These are phyloP conservation scores for Sclerurus mexicanus DNA, from an alignment of 2,113 vertebrate genomes.

Conservation along the genomic window DNA sequence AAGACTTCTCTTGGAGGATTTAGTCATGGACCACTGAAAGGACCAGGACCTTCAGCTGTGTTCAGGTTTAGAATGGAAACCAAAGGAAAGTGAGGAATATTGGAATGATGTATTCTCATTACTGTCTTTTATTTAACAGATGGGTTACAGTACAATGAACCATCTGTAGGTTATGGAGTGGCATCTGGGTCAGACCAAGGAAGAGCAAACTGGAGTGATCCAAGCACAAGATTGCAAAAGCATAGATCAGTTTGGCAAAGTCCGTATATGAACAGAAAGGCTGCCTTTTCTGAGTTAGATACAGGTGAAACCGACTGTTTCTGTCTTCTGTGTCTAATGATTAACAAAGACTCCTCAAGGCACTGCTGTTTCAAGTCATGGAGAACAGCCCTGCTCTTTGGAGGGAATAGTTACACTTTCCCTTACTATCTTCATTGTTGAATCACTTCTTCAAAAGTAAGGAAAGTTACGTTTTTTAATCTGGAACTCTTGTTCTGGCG, in stretches of 20 bases:
- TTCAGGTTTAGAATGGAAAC: constrained; percentile 32
- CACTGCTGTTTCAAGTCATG: neutral
- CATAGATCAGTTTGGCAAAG: neutral
- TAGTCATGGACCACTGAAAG: neutral
- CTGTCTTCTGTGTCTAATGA: neutral
- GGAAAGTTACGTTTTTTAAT: neutral
- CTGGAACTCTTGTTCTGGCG: neutral
- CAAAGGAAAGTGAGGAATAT: constrained; percentile 35
- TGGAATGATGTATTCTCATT: constrained; percentile 56
- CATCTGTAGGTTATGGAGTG: constrained; percentile 58
- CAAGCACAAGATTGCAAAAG: neutral
- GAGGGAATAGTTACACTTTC: neutral
- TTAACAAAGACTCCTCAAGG: neutral
- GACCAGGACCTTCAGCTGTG: constrained; percentile 30
- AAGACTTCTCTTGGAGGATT: neutral
- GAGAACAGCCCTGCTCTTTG: neutral
- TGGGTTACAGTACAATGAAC: constrained; percentile 52
- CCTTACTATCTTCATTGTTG: neutral
- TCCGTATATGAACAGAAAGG: neutral
- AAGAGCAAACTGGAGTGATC: constrained; percentile 24
- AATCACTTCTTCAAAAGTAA: neutral
- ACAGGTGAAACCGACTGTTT: neutral
- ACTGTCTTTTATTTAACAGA: constrained; percentile 54
- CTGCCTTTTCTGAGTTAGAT: neutral
- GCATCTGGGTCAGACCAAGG: constrained; percentile 52